Conservation (phyloP, 2,888 invertebrate genomes). For the Oxytorus armatus region DNA sequence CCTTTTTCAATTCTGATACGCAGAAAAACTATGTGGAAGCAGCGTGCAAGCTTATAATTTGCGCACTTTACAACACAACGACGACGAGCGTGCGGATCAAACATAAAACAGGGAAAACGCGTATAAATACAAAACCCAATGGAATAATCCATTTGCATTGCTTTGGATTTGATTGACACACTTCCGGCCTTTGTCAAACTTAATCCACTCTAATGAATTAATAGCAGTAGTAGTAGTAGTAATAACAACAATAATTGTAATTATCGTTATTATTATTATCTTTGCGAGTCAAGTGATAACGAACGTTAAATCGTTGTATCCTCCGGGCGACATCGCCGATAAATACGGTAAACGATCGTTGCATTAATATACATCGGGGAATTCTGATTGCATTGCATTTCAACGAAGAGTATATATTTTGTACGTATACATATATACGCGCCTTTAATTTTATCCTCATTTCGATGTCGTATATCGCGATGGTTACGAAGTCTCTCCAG, state of each 20-base stretch:
- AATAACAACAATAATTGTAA: neutral
- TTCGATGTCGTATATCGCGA: constrained; percentile 34
- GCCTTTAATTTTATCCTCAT: constrained; percentile 10
- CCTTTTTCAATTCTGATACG: too few species aligned
- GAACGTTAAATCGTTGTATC: constrained; percentile 41
- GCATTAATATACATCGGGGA: constrained; percentile 33
- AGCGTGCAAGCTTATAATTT: too few species aligned
- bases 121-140: too few species aligned
- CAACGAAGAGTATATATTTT: neutral
- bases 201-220: too few species aligned
- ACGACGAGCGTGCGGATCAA: too few species aligned
- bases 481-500: neutral
- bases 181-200: too few species aligned
- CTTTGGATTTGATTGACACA: too few species aligned
- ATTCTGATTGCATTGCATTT: constrained; percentile 19
- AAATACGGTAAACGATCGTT: constrained; percentile 45
- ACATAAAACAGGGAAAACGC: too few species aligned
- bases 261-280: neutral
- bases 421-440: neutral
- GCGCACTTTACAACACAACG: too few species aligned
- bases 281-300: constrained; percentile 30
- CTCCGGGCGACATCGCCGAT: constrained; percentile 8
- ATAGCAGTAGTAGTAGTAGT: neutral
- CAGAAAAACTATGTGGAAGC: too few species aligned
- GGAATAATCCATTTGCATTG: too few species aligned